Evolutionary conservation across 2,888 invertebrate genomes (phyloP).

Genomic region (Drosophila diplacantha): DNA sequence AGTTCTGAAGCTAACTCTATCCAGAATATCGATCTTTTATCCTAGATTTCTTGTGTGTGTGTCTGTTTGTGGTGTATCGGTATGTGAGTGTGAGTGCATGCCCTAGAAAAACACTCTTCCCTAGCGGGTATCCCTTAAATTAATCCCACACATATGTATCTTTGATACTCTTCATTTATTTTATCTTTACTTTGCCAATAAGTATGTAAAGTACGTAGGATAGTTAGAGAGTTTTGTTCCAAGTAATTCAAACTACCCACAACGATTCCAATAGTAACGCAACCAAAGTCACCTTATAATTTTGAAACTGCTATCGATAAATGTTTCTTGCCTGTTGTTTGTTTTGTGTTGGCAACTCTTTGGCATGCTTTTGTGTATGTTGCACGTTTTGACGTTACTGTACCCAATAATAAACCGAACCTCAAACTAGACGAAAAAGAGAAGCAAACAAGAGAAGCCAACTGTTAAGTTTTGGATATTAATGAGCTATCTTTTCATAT

Average conservation of each 20-base stretch:
- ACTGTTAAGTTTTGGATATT: not conserved
- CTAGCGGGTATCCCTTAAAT: not conserved
- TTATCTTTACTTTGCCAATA: conserved; percentile 1
- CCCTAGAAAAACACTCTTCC: conserved; percentile 17
- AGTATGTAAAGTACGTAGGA: not conserved
- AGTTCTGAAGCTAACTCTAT: conserved; percentile 19
- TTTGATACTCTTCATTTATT: not conserved
- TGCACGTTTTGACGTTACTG: conserved; percentile 29
- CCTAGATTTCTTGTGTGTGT: conserved; percentile 10
- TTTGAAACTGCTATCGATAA: conserved; percentile 14
- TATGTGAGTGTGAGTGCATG: conserved; percentile 38
- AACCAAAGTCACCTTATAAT: conserved; percentile 7
- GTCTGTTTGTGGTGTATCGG: conserved; percentile 32
- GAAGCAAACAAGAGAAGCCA: conserved; percentile 4
- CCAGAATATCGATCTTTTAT: conserved; percentile 5
- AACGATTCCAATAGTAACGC: conserved; percentile 4
- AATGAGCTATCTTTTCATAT: conserved; percentile 49
- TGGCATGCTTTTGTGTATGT: conserved; percentile 18
- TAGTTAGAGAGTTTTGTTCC: not conserved
- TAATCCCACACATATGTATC: not conserved
- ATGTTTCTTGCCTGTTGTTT: conserved; percentile 22
- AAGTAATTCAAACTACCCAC: not conserved
- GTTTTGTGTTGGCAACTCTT: conserved; percentile 17
- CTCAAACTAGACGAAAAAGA: conserved; percentile 24
- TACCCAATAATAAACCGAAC: conserved; percentile 19